These are phyloP conservation scores for Columba livia DNA, from an alignment of 2,113 vertebrate species.

Conservation along the genomic window DNA sequence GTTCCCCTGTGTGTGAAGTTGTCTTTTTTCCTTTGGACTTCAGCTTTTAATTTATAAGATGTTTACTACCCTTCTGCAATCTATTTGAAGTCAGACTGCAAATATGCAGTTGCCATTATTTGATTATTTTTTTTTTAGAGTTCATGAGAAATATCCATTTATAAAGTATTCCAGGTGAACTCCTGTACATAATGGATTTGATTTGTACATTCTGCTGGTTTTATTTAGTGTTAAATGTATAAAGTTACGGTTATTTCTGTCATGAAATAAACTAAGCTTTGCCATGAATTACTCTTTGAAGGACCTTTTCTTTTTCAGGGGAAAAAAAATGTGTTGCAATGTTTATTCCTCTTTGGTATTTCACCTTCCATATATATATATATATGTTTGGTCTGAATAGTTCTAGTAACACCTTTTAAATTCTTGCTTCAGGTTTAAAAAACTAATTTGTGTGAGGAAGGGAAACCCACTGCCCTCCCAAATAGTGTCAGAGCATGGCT, in stretches of 20 bases:
- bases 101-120: not conserved
- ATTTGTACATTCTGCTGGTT: constrained; percentile 58
- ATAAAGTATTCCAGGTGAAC: constrained; percentile 23
- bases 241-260: constrained; percentile 38
- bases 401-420: not conserved
- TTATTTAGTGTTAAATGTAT: constrained; percentile 50
- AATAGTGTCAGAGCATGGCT: rapidly evolving
- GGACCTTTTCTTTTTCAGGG: rapidly evolving
- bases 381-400: not conserved
- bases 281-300: not conserved
- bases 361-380: not conserved
- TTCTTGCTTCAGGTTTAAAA: not conserved
- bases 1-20: not conserved
- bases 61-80: not conserved
- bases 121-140: not conserved
- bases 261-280: constrained; percentile 54
- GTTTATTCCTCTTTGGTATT: not conserved
- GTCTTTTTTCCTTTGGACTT: constrained; percentile 20
- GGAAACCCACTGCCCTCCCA: not conserved
- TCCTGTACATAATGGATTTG: constrained; percentile 40
- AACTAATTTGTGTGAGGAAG: not conserved
- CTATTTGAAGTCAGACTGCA: not conserved
- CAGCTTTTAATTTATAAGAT: not conserved
- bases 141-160: not conserved
- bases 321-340: not conserved